phyloP scores from a whole-genome alignment of 2,113 vertebrate genomes.

The Labrus mixtus region DNA sequence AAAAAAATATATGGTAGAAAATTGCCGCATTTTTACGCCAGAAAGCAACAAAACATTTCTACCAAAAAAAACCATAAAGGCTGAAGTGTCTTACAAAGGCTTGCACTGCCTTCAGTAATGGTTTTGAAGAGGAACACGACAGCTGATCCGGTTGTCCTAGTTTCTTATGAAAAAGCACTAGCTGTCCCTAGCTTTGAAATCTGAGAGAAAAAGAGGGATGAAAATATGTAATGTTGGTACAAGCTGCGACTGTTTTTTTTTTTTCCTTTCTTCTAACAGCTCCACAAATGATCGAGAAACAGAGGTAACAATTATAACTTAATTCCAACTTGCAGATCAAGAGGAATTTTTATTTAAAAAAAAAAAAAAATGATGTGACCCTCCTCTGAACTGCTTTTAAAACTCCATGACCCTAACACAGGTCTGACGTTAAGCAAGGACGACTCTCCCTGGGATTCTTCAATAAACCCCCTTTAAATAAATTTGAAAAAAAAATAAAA shows the following conservation, averaged over 20 bases:
- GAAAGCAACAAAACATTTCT: neutral
- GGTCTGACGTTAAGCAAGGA: conserved; percentile 60
- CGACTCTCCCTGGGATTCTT: conserved; percentile 61
- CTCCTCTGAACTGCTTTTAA: conserved; percentile 60
- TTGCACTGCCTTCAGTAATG: neutral
- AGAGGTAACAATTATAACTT: neutral
- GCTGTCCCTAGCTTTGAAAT: conserved; percentile 29
- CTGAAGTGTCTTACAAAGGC: conserved; percentile 3
- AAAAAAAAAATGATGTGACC: conserved; percentile 49
- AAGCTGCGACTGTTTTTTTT: neutral
- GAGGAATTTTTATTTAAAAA: neutral
- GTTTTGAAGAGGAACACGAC: conserved; percentile 19
- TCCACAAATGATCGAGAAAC: neutral
- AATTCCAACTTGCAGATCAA: conserved; percentile 10
- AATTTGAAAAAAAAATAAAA: conserved; percentile 71
- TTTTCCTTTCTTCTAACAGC: neutral
- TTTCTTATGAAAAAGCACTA: conserved; percentile 43
- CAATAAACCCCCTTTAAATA: conserved; percentile 72
- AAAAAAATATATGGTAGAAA: neutral
- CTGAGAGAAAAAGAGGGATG: conserved; percentile 9
- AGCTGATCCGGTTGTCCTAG: conserved; percentile 17
- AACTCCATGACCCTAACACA: conserved; percentile 49
- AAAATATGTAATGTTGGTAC: conserved; percentile 2
- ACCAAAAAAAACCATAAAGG: neutral
- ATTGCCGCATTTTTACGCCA: conserved; percentile 1